These are phyloP conservation scores for Psittacula echo DNA, from an alignment of 2,797 vertebrate genomes.

Conservation along the genomic window DNA sequence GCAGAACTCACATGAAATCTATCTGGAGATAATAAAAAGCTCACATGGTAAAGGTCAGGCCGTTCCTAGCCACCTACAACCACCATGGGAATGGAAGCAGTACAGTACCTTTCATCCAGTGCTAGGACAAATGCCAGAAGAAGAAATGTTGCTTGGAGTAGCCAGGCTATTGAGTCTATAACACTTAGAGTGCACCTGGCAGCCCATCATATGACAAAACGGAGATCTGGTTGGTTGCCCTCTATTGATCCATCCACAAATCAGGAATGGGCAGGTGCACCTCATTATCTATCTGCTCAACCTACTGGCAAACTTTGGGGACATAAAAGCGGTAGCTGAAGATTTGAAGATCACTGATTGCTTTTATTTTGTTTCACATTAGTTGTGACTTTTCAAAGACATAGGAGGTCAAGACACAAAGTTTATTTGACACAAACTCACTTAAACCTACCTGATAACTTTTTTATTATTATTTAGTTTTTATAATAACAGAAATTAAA, in stretches of 20 bases:
- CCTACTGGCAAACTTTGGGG: neutral
- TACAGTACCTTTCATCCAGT: neutral
- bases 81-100: rapidly evolving
- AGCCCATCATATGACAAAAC: neutral
- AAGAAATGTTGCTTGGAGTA: rapidly evolving
- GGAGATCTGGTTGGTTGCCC: neutral
- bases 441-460: neutral
- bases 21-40: neutral
- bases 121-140: rapidly evolving
- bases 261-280: neutral
- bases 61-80: neutral
- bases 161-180: rapidly evolving
- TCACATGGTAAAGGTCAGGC: neutral
- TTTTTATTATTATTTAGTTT: neutral
- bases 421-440: neutral
- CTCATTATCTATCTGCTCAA: neutral
- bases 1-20: neutral
- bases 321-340: neutral
- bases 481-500: neutral
- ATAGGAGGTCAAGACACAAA: neutral
- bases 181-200: neutral
- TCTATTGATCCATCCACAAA: neutral
- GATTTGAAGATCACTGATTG: rapidly evolving
- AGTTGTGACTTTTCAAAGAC: neutral
- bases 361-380: neutral